phyloP scores from a whole-genome alignment of 2,888 invertebrate species.

The Orchestes rusci region DNA sequence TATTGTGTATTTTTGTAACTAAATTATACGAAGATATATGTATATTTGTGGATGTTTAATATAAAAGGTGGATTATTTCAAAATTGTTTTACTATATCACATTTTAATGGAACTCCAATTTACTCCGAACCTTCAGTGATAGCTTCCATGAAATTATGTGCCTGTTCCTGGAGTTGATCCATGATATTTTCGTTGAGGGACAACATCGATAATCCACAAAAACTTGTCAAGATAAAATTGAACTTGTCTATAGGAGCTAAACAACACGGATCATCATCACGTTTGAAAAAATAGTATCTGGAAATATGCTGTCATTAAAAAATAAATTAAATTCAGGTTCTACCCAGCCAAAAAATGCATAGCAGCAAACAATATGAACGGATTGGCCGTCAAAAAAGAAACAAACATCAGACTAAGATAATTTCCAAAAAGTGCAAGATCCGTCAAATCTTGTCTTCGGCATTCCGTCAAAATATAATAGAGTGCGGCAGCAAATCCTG shows the following conservation, averaged over 20 bases:
- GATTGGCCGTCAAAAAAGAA: slow-evolving; percentile 4
- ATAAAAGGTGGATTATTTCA: background rate
- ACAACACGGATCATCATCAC: slow-evolving; percentile 16
- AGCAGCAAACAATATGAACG: slow-evolving; percentile 11
- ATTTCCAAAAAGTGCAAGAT: slow-evolving; percentile 27
- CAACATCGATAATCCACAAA: slow-evolving; percentile 9
- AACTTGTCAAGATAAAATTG: slow-evolving; percentile 15
- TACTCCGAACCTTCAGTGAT: background rate
- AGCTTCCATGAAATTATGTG: background rate
- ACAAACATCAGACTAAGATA: slow-evolving; percentile 8
- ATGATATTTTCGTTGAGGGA: slow-evolving; percentile 13
- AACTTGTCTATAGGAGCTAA: slow-evolving; percentile 19
- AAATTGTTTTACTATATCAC: background rate
- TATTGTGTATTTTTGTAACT: too few relatives aligned
- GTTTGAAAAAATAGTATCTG: slow-evolving; percentile 15
- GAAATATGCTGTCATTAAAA: background rate
- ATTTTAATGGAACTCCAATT: background rate
- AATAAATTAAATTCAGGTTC: background rate
- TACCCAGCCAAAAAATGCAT: slow-evolving; percentile 13
- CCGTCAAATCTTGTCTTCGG: slow-evolving; percentile 29
- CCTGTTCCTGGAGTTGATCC: background rate
- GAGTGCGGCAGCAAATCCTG: slow-evolving; percentile 23
- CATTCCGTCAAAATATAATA: slow-evolving; percentile 27
- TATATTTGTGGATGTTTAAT: background rate
- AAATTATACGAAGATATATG: too few relatives aligned